Percentiles rank a stretch among this genome's conserved stretches.
Conservation (phyloP, 2,888 invertebrate genomes). For the Melipona bicolor region DNA sequence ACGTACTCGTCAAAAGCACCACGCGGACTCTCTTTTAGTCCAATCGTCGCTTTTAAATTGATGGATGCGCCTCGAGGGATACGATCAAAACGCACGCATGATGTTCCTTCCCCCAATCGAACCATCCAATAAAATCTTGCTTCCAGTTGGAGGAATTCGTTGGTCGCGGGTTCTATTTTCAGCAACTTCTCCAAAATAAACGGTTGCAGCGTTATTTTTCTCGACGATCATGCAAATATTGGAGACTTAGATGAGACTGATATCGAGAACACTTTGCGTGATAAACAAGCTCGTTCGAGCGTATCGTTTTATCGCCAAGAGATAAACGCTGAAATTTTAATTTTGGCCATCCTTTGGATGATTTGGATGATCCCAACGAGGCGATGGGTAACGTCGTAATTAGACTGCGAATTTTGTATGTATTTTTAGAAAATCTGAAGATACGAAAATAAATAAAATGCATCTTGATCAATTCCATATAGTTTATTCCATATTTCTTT, state of each 20-base stretch:
- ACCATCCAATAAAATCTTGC: not conserved
- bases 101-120: not conserved
- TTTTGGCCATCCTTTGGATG: not conserved
- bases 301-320: not conserved
- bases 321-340: not conserved
- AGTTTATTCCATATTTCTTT: too few relatives aligned
- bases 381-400: too few relatives aligned
- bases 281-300: too few relatives aligned
- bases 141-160: not conserved
- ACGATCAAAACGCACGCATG: not conserved
- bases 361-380: too few relatives aligned
- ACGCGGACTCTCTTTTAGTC: too few relatives aligned
- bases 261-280: not conserved
- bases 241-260: too few relatives aligned
- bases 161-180: not conserved
- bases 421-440: too few relatives aligned
- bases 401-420: too few relatives aligned
- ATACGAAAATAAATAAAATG: too few relatives aligned
- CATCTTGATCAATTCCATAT: too few relatives aligned
- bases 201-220: not conserved
- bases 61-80: constrained; percentile 4
- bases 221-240: not conserved
- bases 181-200: too few relatives aligned
- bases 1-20: too few relatives aligned
- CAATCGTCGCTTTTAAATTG: not conserved